Evolutionary conservation across 2,113 vertebrate species (phyloP), one percentile per base, ranked within the genome.

Genomic region (Erpornis zantholeuca): DNA sequence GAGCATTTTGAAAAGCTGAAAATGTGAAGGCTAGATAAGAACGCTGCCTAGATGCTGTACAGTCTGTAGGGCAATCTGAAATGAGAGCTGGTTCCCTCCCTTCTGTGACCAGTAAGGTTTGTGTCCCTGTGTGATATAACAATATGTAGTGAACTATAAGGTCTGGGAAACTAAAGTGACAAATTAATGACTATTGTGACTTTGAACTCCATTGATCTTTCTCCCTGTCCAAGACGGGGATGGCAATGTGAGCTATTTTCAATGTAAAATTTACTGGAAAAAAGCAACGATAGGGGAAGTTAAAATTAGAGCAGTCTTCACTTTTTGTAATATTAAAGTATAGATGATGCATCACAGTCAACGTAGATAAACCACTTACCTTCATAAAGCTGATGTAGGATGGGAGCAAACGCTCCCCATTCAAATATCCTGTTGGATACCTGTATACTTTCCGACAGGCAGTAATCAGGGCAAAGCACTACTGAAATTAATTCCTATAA

Each of bases 401-500:
- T 78, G 85, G 81, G 82, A 81, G 88, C 27, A 90, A 90, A 90
- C 0, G 3, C 14, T 78, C n/a, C 42, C 56, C 88, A 88, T 92
- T 95, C 82, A 96, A 88, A 90, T 92, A 91, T 84, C 79, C 92
- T 77, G n/a, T 78, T 86, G 35, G 4, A 63, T 90, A 68, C 50
- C 79, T 47, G 20, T 56, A 45, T 45, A 10, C 56, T 22, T 15
- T 21, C 76, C 61, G 85, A 96, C 93, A 97, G 90, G 90, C 92
- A 83, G 68, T 94, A 96, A 94, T 96, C 92, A 88, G 68, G 56
- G 71, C 38, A 96, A 90, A 90, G 79, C 65, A 78, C 20, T 68
- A 28, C 79, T 81, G 82, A 95, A 95, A 96, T 86, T 88, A 79
- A 81, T 93, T 93, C 68, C 72, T 93, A 22, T 95, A 94, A 90